A percentile compares a stretch with the other conserved stretches of the same genome.
These are phyloP conservation scores for Astreopora myriophthalma DNA, from an alignment of 64 coral and sea anemone species.

Conservation along the genomic window DNA sequence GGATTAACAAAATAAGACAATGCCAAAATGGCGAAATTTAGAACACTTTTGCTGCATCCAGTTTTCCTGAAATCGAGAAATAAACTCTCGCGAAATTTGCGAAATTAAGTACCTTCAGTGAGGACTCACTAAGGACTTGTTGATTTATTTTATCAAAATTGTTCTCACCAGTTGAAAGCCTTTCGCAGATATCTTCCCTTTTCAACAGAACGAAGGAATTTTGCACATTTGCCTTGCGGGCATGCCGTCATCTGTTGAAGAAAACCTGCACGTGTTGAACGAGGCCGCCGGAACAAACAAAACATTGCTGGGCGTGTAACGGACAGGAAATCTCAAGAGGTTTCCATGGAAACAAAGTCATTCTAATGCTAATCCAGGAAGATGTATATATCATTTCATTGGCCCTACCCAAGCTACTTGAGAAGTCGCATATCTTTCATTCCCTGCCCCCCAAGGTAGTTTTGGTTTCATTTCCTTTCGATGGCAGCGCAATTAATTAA, in stretches of 20 bases:
- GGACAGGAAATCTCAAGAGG: conserved; percentile 72
- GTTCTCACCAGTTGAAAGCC: conserved; percentile 42
- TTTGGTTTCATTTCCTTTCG: background rate
- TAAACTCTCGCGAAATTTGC: no score
- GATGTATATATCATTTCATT: no score
- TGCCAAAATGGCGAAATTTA: no score
- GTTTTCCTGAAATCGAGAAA: no score
- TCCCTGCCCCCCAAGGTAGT: background rate
- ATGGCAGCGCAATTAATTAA: no score
- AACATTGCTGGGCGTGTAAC: conserved; percentile 59
- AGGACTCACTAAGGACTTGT: conserved; percentile 41
- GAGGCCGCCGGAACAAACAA: conserved; percentile 64
- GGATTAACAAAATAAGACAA: no score
- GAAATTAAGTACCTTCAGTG: no score
- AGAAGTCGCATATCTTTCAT: conserved; percentile 1
- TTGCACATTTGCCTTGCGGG: background rate
- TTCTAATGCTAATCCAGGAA: conserved; percentile 92
- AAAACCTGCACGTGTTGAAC: background rate
- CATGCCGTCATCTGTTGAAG: conserved; percentile 18
- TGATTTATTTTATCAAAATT: conserved; percentile 58
- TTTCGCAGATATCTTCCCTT: background rate
- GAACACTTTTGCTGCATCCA: no score
- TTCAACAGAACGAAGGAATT: background rate
- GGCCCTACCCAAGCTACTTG: no score
- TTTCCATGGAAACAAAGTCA: conserved; percentile 81